Percentiles rank a stretch among this genome's conserved stretches.
phyloP scores from a whole-genome alignment of 1,140 invertebrate genomes.

The Arion vulgaris region DNA sequence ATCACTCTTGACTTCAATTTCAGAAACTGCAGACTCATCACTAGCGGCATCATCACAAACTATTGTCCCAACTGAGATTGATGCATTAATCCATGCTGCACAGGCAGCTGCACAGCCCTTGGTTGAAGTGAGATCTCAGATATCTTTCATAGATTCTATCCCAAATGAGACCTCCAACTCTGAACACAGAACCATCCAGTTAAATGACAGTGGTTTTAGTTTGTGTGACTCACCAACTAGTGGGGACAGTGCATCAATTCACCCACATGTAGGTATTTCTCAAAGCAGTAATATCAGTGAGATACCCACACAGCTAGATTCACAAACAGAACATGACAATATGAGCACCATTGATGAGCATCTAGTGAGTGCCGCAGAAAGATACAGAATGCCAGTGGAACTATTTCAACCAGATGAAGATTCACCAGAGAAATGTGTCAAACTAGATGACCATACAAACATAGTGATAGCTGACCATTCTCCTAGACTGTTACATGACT shows the following conservation, averaged over 20 bases:
- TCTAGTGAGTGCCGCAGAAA: conserved; percentile 34
- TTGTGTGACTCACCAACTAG: neutral
- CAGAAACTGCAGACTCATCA: neutral
- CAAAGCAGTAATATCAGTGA: neutral
- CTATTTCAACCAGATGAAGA: conserved; percentile 39
- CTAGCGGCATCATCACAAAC: neutral
- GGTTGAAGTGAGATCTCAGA: neutral
- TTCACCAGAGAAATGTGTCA: conserved; percentile 28
- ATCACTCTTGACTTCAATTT: neutral
- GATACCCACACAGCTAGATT: neutral
- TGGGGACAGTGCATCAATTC: neutral
- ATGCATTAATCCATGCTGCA: conserved; percentile 18
- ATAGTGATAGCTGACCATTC: neutral
- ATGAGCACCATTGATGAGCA: conserved; percentile 28
- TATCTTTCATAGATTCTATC: neutral
- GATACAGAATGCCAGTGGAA: conserved; percentile 32
- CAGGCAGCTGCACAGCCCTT: conserved; percentile 20
- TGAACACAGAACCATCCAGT: neutral
- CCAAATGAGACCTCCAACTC: neutral
- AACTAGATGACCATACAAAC: neutral
- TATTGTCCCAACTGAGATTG: conserved; percentile 12
- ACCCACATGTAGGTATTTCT: neutral
- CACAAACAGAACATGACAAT: neutral
- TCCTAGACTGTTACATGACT: conserved; percentile 7
- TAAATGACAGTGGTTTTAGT: neutral